Evolutionary conservation across 2,113 vertebrate genomes (phyloP).

Genomic region (Leucopsar rothschildi): DNA sequence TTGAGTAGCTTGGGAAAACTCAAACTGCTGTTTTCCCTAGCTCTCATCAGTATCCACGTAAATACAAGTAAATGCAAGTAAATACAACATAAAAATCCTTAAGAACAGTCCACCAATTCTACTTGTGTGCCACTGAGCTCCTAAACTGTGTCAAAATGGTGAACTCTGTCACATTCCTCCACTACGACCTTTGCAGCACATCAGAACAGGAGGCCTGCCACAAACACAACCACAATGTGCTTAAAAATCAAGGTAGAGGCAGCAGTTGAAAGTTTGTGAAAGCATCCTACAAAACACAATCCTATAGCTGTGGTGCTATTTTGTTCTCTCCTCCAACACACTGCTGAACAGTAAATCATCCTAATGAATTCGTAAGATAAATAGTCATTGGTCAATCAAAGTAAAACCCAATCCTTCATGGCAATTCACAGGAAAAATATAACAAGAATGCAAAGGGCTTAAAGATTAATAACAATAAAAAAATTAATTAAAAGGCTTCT

Average conservation of each 20-base stretch:
- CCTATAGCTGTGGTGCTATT: background rate
- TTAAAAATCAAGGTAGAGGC: background rate
- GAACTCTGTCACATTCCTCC: background rate
- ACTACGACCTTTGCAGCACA: background rate
- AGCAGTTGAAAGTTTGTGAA: background rate
- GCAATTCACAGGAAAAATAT: background rate
- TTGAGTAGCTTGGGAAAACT: no score
- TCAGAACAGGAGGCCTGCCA: background rate
- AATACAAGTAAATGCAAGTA: background rate
- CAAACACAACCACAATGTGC: background rate
- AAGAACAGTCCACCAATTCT: background rate
- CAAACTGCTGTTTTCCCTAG: no score
- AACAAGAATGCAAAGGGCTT: background rate
- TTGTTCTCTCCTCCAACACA: background rate
- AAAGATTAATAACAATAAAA: conserved; percentile 26
- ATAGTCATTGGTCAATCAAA: conserved; percentile 27
- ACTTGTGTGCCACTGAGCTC: background rate
- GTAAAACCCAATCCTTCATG: background rate
- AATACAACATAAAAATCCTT: background rate
- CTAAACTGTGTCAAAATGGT: background rate
- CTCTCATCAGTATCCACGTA: no score
- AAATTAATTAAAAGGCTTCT: background rate
- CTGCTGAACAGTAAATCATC: background rate
- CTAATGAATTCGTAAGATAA: background rate
- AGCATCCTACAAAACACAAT: background rate